Evolutionary conservation across 2,888 invertebrate species (phyloP), one percentile per base, ranked within the genome.

Genomic region (Drosophila nr. fundita): DNA sequence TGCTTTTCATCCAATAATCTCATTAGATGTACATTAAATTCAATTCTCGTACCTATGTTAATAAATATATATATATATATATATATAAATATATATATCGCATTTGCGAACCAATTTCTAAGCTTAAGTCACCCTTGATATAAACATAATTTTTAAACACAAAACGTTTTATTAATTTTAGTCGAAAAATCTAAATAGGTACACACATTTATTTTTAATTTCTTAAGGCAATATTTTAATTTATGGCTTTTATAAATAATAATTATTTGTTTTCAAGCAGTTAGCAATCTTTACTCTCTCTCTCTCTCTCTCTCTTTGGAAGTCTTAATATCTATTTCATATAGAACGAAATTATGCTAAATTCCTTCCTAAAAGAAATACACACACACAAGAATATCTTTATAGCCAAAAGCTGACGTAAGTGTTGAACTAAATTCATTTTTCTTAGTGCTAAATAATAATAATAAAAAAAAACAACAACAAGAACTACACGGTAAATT

Each of bases 281-380:
- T 76, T 85, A 83, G 87, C 83, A 69, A 78, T 66, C 49, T 73
- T 73, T 71, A 71, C 76, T 76, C 66, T 78, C 65, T 83, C 67
- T 86, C 64, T 83, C 67, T 86, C 64, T 73, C 50, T 80, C 27
- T 77, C 63, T 76, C 78, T 75, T 74, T 82, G 77, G 70, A 79
- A 75, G 73, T 78, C 74, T 78, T 52, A 63, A 76, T 67, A 68
- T 75, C 69, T 80, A 78, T 77, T 82, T 80, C 73, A 90, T 91
- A 90, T 91, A 91, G 91, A 91, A 91, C 89, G 89, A 89, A 89
- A 89, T 89, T 89, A 86, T 88, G 77, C 88, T 82, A 89, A 89
- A 90, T 89, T 89, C 71, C 72, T 64, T 75, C 60, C 60, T 52
- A 78, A 81, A 79, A 69, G 40, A 73, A 59, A 69, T 29, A 68